Base-by-base conservation (phyloP, 2,888 invertebrate genomes). In the Cantharis flavilabris region DNA sequence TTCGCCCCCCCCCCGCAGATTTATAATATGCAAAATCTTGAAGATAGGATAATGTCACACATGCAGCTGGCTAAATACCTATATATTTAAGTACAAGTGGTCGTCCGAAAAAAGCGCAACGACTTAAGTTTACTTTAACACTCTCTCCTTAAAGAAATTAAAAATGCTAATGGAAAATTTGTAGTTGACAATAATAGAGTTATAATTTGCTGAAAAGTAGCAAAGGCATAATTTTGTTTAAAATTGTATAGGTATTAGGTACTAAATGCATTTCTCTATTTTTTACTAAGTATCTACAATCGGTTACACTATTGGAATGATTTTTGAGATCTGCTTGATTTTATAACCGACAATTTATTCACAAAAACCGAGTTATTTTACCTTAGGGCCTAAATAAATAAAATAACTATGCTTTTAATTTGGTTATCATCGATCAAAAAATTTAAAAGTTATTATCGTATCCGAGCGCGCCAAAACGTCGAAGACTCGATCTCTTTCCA, bases 401-500 rank as follows among this genome's bases (percentile, higher is more conserved):
- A 79, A 80, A 78, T 75, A 73, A 77, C 75, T 67, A 69, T 76
- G 70, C 76, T 80, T 79, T 76, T 67, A 62, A 28, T 65, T 67
- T 71, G 69, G 69, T 67, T 71, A 71, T 72, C 28, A 73, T 74
- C 71, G 62, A 63, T 65, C 78, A 49, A 64, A 69, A 26, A 23
- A 77, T 82, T 85, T 85, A 85, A 80, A 85, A 81, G 69, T 82
- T 84, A 80, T 84, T 83, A 78, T 82, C 80, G 76, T 79, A 83
- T 78, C 70, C 81, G 79, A 77, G 78, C 62, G 70, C 79, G 77
- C 78, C 81, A 77, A 83, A 77, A 76, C 82, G 83, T 65, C 77
- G 73, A 74, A 82, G 80, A 69, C 81, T 82, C 16, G 83, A 83
- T 86, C 96, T 92, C 88, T 96, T 96, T 83, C 96, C 96, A 81